Conservation (phyloP, 1,140 invertebrate genomes). For the Drosophila pseudoobscura region DNA sequence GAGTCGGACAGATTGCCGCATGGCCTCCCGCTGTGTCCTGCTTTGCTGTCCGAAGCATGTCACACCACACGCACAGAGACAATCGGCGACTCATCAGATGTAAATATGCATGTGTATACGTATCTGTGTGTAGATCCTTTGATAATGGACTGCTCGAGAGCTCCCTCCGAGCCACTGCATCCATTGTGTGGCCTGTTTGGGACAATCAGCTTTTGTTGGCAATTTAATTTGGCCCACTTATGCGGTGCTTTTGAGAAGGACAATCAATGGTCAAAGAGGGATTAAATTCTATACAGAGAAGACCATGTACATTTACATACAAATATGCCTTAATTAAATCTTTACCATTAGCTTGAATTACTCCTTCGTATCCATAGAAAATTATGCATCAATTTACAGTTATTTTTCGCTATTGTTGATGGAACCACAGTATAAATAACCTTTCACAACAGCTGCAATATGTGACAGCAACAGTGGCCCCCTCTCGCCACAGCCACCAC, state of each 20-base stretch:
- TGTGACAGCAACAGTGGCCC: conserved; percentile 70
- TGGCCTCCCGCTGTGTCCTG: conserved; percentile 10
- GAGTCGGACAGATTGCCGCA: neutral
- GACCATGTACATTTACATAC: too few species aligned
- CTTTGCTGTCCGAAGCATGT: conserved; percentile 6
- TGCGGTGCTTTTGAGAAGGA: neutral
- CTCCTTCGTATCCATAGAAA: conserved; percentile 21
- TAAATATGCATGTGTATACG: too few species aligned
- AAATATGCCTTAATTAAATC: conserved; percentile 3
- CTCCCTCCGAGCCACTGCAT: conserved; percentile 18
- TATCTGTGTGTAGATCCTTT: conserved; percentile 23
- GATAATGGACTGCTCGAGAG: conserved; percentile 32
- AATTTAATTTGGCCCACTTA: conserved; percentile 35
- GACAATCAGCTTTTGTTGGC: conserved; percentile 25
- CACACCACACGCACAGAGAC: conserved; percentile 6
- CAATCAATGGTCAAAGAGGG: conserved; percentile 5
- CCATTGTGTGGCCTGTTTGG: conserved; percentile 6
- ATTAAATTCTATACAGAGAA: conserved; percentile 4
- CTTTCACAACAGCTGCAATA: conserved; percentile 52
- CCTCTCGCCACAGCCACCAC: conserved; percentile 9
- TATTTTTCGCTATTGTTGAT: conserved; percentile 39
- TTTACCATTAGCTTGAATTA: conserved; percentile 27
- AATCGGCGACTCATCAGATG: neutral
- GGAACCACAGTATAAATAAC: conserved; percentile 27
- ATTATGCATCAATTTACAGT: conserved; percentile 45